Base-by-base conservation (phyloP, 2,797 vertebrate genomes). In the Neosilurus hyrtlii region DNA sequence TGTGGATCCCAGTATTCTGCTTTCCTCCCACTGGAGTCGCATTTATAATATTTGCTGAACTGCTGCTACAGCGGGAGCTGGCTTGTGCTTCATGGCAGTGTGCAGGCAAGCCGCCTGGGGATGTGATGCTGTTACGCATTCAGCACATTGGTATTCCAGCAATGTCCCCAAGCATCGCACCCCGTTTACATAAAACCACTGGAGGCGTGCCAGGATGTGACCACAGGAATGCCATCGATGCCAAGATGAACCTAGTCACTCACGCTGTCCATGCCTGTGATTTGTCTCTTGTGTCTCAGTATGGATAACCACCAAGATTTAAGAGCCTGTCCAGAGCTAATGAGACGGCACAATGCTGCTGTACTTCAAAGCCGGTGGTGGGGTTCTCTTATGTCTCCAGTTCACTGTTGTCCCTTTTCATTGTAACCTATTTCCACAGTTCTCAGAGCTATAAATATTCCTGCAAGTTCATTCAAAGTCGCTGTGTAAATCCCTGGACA, bases 121-220 rank as follows among this genome's bases (percentile, higher is more conserved):
- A 85, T 67, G 37, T 18, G 65, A 66, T 66, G 83, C 71, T 86
- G 76, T 74, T 84, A 74, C 26, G 6, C 37, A 1, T 80, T 52
- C 7, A 2, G 22, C 43, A 20, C 81, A 86, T 88, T 86, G 75
- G 81, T 83, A 86, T 85, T 88, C 83, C 79, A 54, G 30, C 51
- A 56, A 51, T 9, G 8, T 18, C 63, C 11, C 7, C n/a, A 10
- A 10, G 56, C 37, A 43, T 81, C 30, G 12, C 78, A 81, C 71
- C 68, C 85, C 79, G 84, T 88, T 84, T 88, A 83, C 78, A 86
- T 51, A 86, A 82, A 77, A 63, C 81, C 72, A 67, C 82, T 70
- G 83, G 80, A 84, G 66, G 76, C 66, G 4, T 62, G 52, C 75
- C 79, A 83, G 72, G 51, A 54, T 59, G 67, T 11, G n/a, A 14